Evolutionary conservation across 2,113 vertebrate genomes (phyloP).

Genomic region (Sphyrna mokarran): DNA sequence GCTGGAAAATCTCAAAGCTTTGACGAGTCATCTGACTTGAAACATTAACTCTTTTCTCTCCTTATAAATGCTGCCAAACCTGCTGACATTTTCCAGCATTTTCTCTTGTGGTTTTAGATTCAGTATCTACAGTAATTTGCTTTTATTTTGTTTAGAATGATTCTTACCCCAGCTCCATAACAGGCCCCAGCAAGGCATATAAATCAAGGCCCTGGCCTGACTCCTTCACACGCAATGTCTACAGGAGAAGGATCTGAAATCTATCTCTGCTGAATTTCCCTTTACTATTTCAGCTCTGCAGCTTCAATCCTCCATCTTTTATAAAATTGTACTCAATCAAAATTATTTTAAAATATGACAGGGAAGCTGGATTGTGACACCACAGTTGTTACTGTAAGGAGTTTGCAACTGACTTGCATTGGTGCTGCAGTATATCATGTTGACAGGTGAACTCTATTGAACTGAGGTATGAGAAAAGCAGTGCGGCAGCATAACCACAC

Average conservation of each 20-base stretch:
- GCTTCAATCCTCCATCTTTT: neutral
- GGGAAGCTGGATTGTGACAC: neutral
- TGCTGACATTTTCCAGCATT: too few relatives aligned
- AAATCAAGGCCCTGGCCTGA: neutral
- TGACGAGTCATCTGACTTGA: too few relatives aligned
- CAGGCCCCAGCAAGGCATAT: neutral
- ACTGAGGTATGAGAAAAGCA: neutral
- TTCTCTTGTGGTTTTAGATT: too few relatives aligned
- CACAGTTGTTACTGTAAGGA: neutral
- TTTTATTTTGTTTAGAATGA: neutral
- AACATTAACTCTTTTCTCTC: too few relatives aligned
- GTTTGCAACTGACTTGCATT: neutral
- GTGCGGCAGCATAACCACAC: too few relatives aligned
- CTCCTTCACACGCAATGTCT: neutral
- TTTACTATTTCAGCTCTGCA: neutral
- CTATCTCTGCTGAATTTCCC: neutral
- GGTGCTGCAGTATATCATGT: neutral
- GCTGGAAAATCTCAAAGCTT: too few relatives aligned
- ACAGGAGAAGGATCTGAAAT: neutral
- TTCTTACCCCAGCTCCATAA: neutral
- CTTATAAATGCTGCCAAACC: too few relatives aligned
- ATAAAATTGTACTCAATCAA: neutral
- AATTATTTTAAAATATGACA: neutral
- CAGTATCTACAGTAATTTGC: too few relatives aligned
- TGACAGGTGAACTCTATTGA: neutral